These are phyloP conservation scores for Drosophila carrolli DNA, from an alignment of 1,140 invertebrate species.

Conservation along the genomic window DNA sequence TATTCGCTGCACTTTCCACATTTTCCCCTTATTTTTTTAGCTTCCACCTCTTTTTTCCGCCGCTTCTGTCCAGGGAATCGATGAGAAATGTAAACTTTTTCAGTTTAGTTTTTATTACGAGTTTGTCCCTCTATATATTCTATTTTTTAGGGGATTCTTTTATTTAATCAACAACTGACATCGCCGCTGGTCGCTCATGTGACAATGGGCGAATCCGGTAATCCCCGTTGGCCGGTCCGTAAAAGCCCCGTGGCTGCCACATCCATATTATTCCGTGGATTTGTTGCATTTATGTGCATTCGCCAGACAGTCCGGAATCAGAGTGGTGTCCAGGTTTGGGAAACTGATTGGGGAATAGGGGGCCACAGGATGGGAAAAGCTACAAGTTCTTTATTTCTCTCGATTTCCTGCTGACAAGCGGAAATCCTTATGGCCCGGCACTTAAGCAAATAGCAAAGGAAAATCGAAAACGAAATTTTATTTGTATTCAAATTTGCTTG, in stretches of 20 bases:
- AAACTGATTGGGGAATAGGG: slow-evolving; percentile 66
- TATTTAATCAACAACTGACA: slow-evolving; percentile 81
- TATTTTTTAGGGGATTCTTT: slow-evolving; percentile 50
- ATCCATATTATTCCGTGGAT: slow-evolving; percentile 77
- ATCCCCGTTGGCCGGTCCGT: slow-evolving; percentile 71
- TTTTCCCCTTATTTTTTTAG: slow-evolving; percentile 17
- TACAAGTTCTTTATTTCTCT: slow-evolving; percentile 36
- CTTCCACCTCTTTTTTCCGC: background rate
- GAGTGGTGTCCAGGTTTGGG: slow-evolving; percentile 58
- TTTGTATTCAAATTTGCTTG: slow-evolving; percentile 23
- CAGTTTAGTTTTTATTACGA: slow-evolving; percentile 51
- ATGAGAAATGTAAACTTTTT: slow-evolving; percentile 73
- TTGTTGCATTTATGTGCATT: slow-evolving; percentile 71
- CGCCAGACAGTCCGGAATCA: slow-evolving; percentile 6
- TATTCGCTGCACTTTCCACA: slow-evolving; percentile 70
- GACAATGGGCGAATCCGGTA: slow-evolving; percentile 43
- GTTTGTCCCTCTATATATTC: slow-evolving; percentile 36
- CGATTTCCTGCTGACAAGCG: slow-evolving; percentile 62
- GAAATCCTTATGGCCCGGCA: slow-evolving; percentile 53
- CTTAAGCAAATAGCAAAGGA: slow-evolving; percentile 53
- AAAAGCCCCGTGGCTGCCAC: slow-evolving; percentile 68
- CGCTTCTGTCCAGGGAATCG: slow-evolving; percentile 52
- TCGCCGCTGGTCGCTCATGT: slow-evolving; percentile 60
- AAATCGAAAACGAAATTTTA: slow-evolving; percentile 17
- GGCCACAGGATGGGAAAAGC: background rate